Percentiles rank a stretch among this genome's conserved stretches.
These are phyloP conservation scores for Eulemur macaco DNA, from an alignment of 2,113 vertebrate species.

Conservation along the genomic window DNA sequence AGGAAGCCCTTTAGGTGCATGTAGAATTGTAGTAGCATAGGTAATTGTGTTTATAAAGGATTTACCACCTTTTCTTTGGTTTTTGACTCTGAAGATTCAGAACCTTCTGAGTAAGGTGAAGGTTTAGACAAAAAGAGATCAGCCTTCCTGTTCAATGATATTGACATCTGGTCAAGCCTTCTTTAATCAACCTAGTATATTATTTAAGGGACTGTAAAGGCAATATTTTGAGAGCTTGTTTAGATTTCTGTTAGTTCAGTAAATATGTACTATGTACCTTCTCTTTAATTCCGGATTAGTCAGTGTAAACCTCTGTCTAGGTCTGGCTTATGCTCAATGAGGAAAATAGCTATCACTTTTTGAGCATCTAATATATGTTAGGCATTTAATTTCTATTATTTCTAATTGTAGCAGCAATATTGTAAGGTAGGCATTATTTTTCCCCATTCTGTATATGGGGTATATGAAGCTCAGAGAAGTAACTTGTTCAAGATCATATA, in stretches of 20 bases:
- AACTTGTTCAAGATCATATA: neutral
- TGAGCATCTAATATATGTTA: neutral
- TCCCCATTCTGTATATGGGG: neutral
- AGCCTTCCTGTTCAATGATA: neutral
- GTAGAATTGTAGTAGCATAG: neutral
- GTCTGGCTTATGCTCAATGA: neutral
- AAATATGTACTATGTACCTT: neutral
- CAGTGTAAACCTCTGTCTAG: neutral
- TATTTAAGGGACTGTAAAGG: neutral
- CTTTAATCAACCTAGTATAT: neutral
- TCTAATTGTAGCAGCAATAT: neutral
- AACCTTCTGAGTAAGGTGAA: neutral
- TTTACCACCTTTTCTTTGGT: neutral
- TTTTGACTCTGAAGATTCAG: neutral
- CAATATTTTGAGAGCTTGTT: conserved; percentile 14
- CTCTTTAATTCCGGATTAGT: neutral
- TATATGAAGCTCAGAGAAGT: neutral
- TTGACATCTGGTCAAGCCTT: neutral
- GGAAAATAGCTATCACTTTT: neutral
- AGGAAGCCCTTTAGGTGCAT: neutral
- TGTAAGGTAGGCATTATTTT: neutral
- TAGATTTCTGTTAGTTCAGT: conserved; percentile 7
- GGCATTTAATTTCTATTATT: neutral
- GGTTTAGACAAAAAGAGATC: neutral
- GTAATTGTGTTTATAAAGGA: neutral